Base-by-base conservation (phyloP, 2,797 vertebrate species). In the Graptemys geographica region DNA sequence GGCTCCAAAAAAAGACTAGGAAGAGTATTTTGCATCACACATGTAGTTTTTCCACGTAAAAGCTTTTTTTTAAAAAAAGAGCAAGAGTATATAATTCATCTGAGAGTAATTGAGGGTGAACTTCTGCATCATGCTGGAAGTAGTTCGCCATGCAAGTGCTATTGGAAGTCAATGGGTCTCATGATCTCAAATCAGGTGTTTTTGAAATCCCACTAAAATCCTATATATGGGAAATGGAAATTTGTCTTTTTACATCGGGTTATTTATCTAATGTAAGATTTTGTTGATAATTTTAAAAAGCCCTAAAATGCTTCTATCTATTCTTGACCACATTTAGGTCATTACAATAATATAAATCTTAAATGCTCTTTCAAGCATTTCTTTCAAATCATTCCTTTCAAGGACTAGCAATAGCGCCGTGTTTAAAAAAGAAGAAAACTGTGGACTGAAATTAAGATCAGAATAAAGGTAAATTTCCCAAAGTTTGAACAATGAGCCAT, bases 71-170 rank as follows among this genome's bases (percentile, higher is more conserved):
- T 59, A 72, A 33, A 31, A 57, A 41, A 57, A 41, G 23, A 13
- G 80, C 0, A 33, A 6, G 4, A 84, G 78, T 59, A 23, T 1
- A 8, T 31, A 3, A 8, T 33, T 52, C 62, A 91, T 83, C 6
- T 87, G 10, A 56, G 78, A 65, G 1, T 56, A 86, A 19, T 79
- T 57, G 52, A 86, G 47, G 1, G 37, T 84, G 25, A 31, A 87
- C 44, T 18, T 33, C 2, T 52, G 78, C 0, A 1, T 8, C 6
- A 25, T 52, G 8, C 0, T 12, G 91, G 21, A 86, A 1, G 27
- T 23, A 88, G 81, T 2, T 28, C 37, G 65, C 65, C 51, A 74
- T n/a, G 87, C 95, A 41, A 3, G 13, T 81, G 79, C 76, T 11
- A 33, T 11, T 79, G 21, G 44, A 52, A 25, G 3, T 41, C 33